These are phyloP conservation scores for Cyanistes caeruleus DNA, from an alignment of 2,113 vertebrate species.

Conservation along the genomic window DNA sequence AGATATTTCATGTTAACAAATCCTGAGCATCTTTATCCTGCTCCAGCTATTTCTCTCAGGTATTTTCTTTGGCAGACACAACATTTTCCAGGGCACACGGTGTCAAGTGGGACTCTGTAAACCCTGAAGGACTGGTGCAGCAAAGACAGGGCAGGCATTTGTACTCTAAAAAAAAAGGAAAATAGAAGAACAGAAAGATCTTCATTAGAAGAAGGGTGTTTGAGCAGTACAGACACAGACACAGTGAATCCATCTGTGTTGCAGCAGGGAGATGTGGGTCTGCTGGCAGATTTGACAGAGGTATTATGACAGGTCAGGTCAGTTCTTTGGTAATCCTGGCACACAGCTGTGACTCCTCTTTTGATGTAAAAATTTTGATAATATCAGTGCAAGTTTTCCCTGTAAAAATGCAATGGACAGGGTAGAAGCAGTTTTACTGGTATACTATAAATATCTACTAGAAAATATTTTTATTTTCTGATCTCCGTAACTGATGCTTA, in stretches of 20 bases:
- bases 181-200: not conserved
- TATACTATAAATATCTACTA: not conserved
- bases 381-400: not conserved
- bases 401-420: not conserved
- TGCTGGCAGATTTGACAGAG: not conserved
- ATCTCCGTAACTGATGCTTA: not conserved
- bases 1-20: not conserved
- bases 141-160: not conserved
- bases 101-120: no score
- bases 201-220: not conserved
- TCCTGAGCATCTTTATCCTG: not conserved
- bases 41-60: not conserved
- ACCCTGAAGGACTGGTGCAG: not conserved
- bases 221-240: not conserved
- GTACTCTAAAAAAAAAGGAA: not conserved
- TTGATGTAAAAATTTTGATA: not conserved
- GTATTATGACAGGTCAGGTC: not conserved
- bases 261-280: fast-evolving
- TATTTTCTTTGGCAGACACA: not conserved
- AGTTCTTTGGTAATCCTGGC: not conserved
- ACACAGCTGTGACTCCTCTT: not conserved
- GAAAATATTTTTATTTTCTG: not conserved
- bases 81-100: not conserved
- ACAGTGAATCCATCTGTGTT: not conserved
- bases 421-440: not conserved